Conservation (phyloP, 2,888 invertebrate genomes). For the Agrotis clavis region DNA sequence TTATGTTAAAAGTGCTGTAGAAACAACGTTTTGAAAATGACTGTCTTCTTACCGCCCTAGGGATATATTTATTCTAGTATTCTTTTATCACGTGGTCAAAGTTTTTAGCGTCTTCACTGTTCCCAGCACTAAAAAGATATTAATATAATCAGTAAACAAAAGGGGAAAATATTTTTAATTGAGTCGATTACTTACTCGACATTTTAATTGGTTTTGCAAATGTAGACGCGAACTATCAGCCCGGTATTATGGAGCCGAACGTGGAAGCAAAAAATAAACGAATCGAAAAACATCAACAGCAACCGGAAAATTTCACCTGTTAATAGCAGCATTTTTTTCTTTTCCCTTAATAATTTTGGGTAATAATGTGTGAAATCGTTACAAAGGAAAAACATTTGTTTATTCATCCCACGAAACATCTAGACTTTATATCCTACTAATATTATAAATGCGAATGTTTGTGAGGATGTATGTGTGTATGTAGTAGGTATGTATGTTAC, state of each 20-base stretch:
- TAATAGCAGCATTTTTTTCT: slow-evolving; percentile 1
- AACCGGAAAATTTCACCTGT: neutral
- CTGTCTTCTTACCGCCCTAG: neutral
- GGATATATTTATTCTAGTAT: neutral
- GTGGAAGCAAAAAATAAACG: slow-evolving; percentile 29
- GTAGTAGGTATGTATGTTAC: no score
- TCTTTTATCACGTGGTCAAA: neutral
- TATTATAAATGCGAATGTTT: no score
- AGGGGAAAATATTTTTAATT: slow-evolving; percentile 1
- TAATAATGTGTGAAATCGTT: slow-evolving; percentile 32
- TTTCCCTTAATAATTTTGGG: slow-evolving; percentile 22
- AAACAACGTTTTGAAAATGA: neutral
- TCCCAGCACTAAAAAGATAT: neutral
- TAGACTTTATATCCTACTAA: no score
- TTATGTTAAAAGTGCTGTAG: neutral
- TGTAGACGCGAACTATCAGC: slow-evolving; percentile 31
- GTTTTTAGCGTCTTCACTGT: neutral
- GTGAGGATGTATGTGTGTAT: no score
- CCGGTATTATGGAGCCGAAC: slow-evolving; percentile 12
- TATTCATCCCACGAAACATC: neutral
- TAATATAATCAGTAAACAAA: neutral
- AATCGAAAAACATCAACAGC: slow-evolving; percentile 16
- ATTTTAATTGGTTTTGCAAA: slow-evolving; percentile 47
- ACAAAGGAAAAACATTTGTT: neutral
- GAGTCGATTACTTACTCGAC: neutral